Conservation (phyloP, 1,140 invertebrate genomes). For the Microplitis mediator region DNA sequence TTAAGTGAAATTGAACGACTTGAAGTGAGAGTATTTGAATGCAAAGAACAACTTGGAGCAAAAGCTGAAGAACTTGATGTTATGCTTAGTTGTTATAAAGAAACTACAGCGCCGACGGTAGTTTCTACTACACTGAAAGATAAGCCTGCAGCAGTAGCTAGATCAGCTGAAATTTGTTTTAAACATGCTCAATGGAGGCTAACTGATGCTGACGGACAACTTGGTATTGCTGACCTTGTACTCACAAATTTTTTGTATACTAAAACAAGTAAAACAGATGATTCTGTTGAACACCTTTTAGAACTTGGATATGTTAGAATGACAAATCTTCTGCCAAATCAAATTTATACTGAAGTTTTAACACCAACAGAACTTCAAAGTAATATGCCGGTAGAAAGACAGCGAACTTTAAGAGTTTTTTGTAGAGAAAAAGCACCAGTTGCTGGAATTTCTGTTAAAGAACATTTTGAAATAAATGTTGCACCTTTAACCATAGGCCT, state of each 20-base stretch:
- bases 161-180: conserved; percentile 97
- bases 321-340: conserved; percentile 92
- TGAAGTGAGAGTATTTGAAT: conserved; percentile 81
- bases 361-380: conserved; percentile 85
- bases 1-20: conserved; percentile 72
- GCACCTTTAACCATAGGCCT: conserved; percentile 90
- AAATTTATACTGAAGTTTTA: conserved; percentile 92
- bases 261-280: conserved; percentile 94
- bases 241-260: conserved; percentile 97
- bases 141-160: conserved; percentile 76
- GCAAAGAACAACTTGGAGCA: conserved; percentile 85
- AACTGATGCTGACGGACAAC: conserved; percentile 95
- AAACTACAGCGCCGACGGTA: conserved; percentile 66
- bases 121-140: conserved; percentile 60
- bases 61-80: conserved; percentile 93
- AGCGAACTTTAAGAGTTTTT: conserved; percentile 84
- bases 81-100: conserved; percentile 86
- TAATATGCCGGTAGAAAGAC: conserved; percentile 84
- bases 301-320: conserved; percentile 97
- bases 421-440: conserved; percentile 91
- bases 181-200: conserved; percentile 98
- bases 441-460: conserved; percentile 97
- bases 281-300: conserved; percentile 95
- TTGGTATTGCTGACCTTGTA: conserved; percentile 94
- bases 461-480: conserved; percentile 97